These are phyloP conservation scores for Thamnophis sirtalis DNA, from an alignment of 2,113 vertebrate genomes.

Conservation along the genomic window DNA sequence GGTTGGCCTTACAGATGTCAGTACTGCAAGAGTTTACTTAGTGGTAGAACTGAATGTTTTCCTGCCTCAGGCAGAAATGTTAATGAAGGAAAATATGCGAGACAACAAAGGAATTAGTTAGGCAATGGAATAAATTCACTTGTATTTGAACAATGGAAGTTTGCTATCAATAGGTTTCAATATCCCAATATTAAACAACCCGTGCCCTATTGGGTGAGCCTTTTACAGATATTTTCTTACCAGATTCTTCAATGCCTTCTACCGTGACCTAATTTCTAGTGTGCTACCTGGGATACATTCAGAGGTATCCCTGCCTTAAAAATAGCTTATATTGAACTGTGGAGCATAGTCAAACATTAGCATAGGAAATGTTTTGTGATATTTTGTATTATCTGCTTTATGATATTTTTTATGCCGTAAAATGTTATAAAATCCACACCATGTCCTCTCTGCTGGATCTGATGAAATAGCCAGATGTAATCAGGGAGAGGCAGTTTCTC, in stretches of 20 bases:
- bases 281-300: background rate
- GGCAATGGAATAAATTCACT: slow-evolving; percentile 20
- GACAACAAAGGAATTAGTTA: slow-evolving; percentile 57
- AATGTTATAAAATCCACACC: background rate
- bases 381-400: background rate
- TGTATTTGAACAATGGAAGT: slow-evolving; percentile 7
- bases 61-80: slow-evolving; percentile 59
- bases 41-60: slow-evolving; percentile 39
- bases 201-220: background rate
- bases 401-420: background rate
- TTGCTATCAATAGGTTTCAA: slow-evolving; percentile 48
- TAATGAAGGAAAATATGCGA: slow-evolving; percentile 58
- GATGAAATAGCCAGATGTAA: background rate
- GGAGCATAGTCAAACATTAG: background rate
- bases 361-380: background rate
- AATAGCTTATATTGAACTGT: background rate
- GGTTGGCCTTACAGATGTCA: slow-evolving; percentile 56
- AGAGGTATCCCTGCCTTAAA: background rate
- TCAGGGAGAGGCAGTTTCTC: background rate
- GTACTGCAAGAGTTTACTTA: slow-evolving; percentile 61
- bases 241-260: background rate
- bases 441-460: background rate
- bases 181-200: background rate
- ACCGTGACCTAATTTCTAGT: background rate
- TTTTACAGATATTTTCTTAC: background rate